These are phyloP conservation scores for Enhydra lutris DNA, from an alignment of 2,113 vertebrate species.

Conservation along the genomic window DNA sequence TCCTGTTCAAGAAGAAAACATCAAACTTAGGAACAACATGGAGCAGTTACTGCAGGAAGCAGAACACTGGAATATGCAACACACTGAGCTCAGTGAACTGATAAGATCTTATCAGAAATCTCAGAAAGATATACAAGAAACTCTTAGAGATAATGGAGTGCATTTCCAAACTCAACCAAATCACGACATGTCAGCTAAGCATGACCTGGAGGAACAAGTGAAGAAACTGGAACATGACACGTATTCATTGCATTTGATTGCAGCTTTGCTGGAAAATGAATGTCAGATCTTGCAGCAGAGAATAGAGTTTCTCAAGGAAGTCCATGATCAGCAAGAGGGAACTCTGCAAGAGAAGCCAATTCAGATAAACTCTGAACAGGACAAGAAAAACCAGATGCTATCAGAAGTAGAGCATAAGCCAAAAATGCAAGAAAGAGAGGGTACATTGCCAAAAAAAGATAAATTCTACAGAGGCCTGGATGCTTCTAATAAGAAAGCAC, in stretches of 20 bases:
- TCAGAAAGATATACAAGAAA: background rate
- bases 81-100: slow-evolving; percentile 32
- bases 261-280: slow-evolving; percentile 58
- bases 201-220: slow-evolving; percentile 38
- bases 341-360: background rate
- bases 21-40: slow-evolving; percentile 25
- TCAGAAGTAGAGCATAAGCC: background rate
- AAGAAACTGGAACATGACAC: slow-evolving; percentile 34
- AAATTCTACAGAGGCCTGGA: background rate
- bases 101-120: slow-evolving; percentile 38
- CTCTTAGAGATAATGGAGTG: fast-evolving
- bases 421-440: background rate
- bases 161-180: background rate
- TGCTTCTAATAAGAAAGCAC: slow-evolving; percentile 42
- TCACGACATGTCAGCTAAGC: fast-evolving
- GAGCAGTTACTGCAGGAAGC: slow-evolving; percentile 53
- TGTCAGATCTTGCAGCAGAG: slow-evolving; percentile 53
- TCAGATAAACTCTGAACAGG: background rate
- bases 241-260: background rate
- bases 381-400: background rate
- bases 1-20: background rate
- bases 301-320: background rate
- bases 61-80: slow-evolving; percentile 61
- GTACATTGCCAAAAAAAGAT: background rate
- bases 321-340: background rate